These are phyloP conservation scores for Platycercus adscitus DNA, from an alignment of 2,113 vertebrate species.

Conservation along the genomic window DNA sequence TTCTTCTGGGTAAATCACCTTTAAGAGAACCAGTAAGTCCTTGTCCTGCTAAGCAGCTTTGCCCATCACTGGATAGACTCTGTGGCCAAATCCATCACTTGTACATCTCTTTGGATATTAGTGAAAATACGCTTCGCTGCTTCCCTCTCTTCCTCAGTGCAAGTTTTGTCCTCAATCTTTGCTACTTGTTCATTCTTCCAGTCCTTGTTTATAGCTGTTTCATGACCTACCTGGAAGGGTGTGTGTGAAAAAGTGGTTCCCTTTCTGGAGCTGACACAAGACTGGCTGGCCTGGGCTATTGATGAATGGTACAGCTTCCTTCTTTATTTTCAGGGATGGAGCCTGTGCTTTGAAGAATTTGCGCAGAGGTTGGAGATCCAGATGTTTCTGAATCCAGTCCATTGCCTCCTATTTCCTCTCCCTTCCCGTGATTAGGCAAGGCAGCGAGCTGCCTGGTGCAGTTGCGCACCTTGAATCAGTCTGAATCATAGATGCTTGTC, in stretches of 20 bases:
- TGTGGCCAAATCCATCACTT: fast-evolving
- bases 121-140: background rate
- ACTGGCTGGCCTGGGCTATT: background rate
- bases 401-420: background rate
- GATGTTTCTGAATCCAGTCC: background rate
- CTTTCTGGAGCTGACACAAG: background rate
- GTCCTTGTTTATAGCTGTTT: constrained; percentile 7
- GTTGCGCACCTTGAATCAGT: background rate
- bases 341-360: background rate
- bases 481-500: background rate
- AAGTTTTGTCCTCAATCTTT: background rate
- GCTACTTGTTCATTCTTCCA: background rate
- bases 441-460: background rate
- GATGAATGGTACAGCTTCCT: background rate
- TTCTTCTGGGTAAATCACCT: constrained; percentile 92
- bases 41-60: background rate
- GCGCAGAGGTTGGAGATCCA: background rate
- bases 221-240: background rate
- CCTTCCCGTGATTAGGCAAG: background rate
- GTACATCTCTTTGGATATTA: background rate
- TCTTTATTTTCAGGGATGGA: background rate
- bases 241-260: background rate
- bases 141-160: background rate
- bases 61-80: background rate
- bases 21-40: constrained; percentile 90